Percentiles rank a stretch among this genome's conserved stretches.
Conservation (phyloP, 2,113 vertebrate genomes). For the Neomonachus schauinslandi region DNA sequence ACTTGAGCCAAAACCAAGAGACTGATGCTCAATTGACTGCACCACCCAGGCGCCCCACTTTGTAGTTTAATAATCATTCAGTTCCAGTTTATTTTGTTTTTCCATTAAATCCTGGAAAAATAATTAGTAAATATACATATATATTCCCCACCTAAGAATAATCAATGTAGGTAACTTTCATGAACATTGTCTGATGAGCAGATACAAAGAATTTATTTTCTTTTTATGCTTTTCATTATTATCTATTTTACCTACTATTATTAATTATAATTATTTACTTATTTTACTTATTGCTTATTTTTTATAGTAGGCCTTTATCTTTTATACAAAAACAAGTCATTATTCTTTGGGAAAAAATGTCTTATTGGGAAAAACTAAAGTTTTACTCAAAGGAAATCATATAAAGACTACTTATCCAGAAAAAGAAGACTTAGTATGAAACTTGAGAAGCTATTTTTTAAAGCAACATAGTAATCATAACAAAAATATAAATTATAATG, state of each 20-base stretch:
- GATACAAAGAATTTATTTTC: background rate
- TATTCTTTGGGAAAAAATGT: background rate
- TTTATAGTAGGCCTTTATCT: background rate
- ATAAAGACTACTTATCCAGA: background rate
- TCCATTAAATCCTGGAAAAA: background rate
- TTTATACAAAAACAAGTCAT: background rate
- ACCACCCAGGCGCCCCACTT: background rate
- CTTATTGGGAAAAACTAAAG: background rate
- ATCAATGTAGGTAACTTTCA: background rate
- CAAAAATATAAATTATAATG: background rate
- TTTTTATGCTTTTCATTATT: background rate
- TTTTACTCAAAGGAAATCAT: background rate
- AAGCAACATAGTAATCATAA: background rate
- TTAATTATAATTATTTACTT: background rate
- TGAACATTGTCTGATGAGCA: background rate
- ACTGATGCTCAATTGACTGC: background rate
- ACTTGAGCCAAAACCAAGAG: background rate
- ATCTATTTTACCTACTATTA: background rate
- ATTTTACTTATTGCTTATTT: background rate
- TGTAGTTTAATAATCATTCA: background rate
- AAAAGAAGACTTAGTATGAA: background rate
- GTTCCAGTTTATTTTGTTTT: background rate
- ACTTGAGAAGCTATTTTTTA: background rate
- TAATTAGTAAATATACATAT: background rate
- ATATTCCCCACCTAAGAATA: background rate